Evolutionary conservation across 2,113 vertebrate species (phyloP).

Genomic region (Romanogobio albipinnatus): DNA sequence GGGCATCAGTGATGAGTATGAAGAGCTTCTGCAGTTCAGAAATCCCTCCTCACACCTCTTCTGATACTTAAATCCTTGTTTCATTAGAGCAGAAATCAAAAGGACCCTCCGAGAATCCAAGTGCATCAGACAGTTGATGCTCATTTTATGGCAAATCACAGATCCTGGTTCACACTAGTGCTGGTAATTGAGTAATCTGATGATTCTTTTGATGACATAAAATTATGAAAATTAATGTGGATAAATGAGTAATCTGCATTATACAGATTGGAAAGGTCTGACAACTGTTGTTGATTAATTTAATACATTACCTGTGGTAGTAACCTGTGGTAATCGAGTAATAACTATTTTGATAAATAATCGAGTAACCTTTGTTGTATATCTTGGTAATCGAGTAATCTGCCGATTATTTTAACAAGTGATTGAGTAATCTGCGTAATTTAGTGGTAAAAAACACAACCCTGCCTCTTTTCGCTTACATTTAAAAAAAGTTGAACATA

Average conservation of each 20-base stretch:
- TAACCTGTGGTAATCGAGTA: background rate
- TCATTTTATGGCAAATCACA: background rate
- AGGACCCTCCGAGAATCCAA: background rate
- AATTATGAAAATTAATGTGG: too few species aligned
- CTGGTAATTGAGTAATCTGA: background rate
- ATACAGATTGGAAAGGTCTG: background rate
- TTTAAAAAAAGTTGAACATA: too few species aligned
- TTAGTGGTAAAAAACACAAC: background rate
- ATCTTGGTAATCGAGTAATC: background rate
- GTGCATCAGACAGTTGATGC: background rate
- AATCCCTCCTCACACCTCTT: conserved; percentile 14
- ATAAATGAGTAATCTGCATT: background rate
- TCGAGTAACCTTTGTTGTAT: background rate
- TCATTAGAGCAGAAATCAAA: conserved; percentile 30
- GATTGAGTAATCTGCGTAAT: background rate
- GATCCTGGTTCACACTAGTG: background rate
- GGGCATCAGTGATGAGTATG: background rate
- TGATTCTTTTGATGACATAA: background rate
- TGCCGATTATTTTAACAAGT: background rate
- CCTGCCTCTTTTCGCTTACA: too few species aligned
- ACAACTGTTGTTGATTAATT: background rate
- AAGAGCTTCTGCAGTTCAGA: conserved; percentile 1
- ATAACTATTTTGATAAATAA: background rate
- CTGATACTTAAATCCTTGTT: conserved; percentile 38
- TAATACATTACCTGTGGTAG: background rate